Evolutionary conservation across 2,113 vertebrate genomes (phyloP).

Genomic region (Eretmochelys imbricata): DNA sequence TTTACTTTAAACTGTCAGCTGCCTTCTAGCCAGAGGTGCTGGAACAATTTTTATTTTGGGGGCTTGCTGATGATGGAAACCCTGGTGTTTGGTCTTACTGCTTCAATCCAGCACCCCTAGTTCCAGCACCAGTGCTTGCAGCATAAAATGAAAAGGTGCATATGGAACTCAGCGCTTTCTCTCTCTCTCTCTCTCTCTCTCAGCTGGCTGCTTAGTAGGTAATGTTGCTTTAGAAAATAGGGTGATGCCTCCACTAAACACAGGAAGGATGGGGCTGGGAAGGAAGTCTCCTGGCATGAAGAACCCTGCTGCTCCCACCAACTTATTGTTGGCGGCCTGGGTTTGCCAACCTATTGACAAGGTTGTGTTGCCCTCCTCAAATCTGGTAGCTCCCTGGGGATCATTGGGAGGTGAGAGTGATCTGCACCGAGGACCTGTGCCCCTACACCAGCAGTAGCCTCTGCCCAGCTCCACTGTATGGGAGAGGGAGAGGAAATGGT

Average conservation of each 20-base stretch:
- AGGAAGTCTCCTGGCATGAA: not conserved
- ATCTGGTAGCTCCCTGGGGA: not conserved
- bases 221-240: not conserved
- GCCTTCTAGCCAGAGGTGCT: not conserved
- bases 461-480: not conserved
- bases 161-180: not conserved
- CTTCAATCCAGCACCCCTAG: no score
- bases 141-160: not conserved
- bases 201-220: not conserved
- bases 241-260: not conserved
- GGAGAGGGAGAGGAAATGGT: not conserved
- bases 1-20: constrained; percentile 5
- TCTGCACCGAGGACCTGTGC: not conserved
- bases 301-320: not conserved
- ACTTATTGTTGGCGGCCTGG: not conserved
- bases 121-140: not conserved
- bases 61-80: no score
- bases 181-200: not conserved
- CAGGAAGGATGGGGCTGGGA: not conserved
- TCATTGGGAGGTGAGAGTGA: not conserved
- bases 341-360: not conserved
- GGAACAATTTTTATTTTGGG: not conserved
- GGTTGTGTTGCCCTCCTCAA: not conserved
- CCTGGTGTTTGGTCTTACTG: no score
- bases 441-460: not conserved